phyloP scores from a whole-genome alignment of 2,797 vertebrate genomes.

The Sebastes hubbsi region DNA sequence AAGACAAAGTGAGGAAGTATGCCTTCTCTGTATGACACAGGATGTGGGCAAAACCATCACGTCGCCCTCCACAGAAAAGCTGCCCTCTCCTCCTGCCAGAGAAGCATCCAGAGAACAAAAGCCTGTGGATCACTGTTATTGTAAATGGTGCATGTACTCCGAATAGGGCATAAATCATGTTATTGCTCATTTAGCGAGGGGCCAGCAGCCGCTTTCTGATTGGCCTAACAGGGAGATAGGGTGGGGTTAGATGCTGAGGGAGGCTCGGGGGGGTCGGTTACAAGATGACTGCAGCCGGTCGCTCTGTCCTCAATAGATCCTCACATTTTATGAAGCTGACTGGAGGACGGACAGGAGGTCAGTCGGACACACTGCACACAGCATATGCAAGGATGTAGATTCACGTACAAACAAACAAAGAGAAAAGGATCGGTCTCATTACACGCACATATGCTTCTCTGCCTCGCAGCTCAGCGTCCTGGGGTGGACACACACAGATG shows the following conservation, averaged over 20 bases:
- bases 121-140: constrained; percentile 52
- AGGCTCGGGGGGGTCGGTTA: constrained; percentile 29
- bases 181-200: constrained; percentile 56
- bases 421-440: not conserved
- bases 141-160: constrained; percentile 57
- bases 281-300: constrained; percentile 39
- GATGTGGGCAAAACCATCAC: constrained; percentile 13
- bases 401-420: not conserved
- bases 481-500: constrained; percentile 61
- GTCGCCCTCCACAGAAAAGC: constrained; percentile 12
- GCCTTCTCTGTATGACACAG: constrained; percentile 1
- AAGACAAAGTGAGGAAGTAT: not conserved
- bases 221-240: constrained; percentile 54
- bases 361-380: not conserved
- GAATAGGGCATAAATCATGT: constrained; percentile 66
- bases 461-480: constrained; percentile 34
- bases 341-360: not conserved
- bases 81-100: constrained; percentile 27
- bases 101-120: constrained; percentile 65
- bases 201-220: constrained; percentile 24
- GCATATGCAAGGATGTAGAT: not conserved
- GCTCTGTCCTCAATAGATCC: not conserved
- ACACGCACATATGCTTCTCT: constrained; percentile 52
- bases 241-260: constrained; percentile 55
- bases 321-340: not conserved